These are phyloP conservation scores for Nasonia giraulti DNA, from an alignment of 1,140 invertebrate species.

Conservation along the genomic window DNA sequence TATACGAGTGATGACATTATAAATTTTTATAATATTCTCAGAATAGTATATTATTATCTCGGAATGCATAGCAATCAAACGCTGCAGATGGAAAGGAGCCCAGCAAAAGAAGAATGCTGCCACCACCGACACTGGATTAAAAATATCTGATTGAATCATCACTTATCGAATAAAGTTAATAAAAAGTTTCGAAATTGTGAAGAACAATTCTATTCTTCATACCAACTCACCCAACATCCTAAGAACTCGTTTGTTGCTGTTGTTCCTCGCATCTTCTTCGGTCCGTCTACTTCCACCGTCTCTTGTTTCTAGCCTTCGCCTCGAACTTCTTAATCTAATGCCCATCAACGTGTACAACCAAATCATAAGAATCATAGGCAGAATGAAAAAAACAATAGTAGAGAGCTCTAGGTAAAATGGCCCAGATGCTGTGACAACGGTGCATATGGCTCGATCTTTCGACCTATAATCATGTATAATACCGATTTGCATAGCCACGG, in stretches of 20 bases:
- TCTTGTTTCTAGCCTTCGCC: neutral
- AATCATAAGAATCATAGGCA: neutral
- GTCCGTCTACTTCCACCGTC: neutral
- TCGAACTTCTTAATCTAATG: too few relatives aligned
- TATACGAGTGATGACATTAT: neutral
- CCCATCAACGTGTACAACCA: neutral
- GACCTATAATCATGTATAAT: neutral
- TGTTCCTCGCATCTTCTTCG: neutral
- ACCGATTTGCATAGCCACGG: neutral
- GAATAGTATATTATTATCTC: neutral
- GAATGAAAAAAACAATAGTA: neutral
- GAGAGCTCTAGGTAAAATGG: neutral
- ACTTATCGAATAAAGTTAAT: neutral
- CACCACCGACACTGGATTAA: neutral
- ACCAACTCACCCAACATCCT: neutral
- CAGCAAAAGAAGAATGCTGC: neutral
- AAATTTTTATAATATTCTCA: neutral
- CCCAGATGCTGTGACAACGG: neutral
- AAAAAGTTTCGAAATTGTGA: too few relatives aligned
- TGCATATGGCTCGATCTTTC: neutral
- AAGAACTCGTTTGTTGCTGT: neutral
- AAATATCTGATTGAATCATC: neutral
- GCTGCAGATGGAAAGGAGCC: neutral
- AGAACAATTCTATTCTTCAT: too few relatives aligned
- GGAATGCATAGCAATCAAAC: neutral